Conservation (phyloP, 2,888 invertebrate species). For the Barypeithes pellucidus region DNA sequence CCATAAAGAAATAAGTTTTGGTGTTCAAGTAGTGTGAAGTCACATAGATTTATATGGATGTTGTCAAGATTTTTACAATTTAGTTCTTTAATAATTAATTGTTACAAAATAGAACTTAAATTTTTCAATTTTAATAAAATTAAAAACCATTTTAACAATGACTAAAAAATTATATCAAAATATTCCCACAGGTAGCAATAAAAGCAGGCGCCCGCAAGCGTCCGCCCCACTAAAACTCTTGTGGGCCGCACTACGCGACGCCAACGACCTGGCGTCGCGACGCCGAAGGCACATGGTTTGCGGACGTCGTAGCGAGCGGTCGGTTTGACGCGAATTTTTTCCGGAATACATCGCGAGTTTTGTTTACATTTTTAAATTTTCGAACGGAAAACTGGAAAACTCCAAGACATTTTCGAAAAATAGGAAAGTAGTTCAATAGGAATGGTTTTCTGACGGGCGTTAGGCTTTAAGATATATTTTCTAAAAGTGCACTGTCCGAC, state of each 20-base stretch:
- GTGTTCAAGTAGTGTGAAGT: too few relatives aligned
- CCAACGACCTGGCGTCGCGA: conserved; percentile 60
- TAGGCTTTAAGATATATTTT: background rate
- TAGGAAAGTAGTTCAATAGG: background rate
- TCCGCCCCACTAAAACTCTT: conserved; percentile 45
- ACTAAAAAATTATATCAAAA: background rate
- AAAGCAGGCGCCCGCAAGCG: conserved; percentile 42
- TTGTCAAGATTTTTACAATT: too few relatives aligned
- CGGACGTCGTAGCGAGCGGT: conserved; percentile 60
- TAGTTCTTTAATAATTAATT: too few relatives aligned
- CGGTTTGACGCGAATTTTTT: conserved; percentile 39
- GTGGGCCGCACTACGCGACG: conserved; percentile 51
- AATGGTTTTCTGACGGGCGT: background rate
- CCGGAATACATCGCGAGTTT: conserved; percentile 46
- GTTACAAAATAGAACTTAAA: too few relatives aligned
- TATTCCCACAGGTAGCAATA: conserved; percentile 33
- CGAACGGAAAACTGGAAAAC: background rate
- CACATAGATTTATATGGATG: too few relatives aligned
- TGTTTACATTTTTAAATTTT: conserved; percentile 29
- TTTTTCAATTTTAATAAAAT: background rate
- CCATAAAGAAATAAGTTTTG: too few relatives aligned
- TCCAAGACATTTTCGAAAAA: background rate
- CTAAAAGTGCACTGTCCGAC: background rate
- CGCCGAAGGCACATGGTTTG: conserved; percentile 66
- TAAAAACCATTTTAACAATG: background rate